Percentiles rank a stretch among this genome's conserved stretches.
Conservation (phyloP, 2,888 invertebrate genomes). For the Cremastobaeus sp. region DNA sequence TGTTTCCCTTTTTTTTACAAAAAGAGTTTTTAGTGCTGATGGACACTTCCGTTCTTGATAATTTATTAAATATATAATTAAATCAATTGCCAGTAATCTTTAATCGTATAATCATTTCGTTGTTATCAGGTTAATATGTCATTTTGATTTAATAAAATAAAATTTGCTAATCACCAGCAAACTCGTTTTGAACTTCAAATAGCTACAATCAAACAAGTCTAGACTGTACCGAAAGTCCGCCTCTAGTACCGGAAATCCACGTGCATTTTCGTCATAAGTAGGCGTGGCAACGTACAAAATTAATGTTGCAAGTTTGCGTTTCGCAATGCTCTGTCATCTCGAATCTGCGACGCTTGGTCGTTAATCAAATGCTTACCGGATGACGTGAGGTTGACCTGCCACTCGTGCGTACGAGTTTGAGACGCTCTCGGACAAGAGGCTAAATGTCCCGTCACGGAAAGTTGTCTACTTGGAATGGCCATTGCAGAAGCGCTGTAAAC, state of each 20-base stretch:
- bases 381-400: constrained; percentile 76
- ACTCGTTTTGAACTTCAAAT: constrained; percentile 38
- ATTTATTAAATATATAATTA: no score
- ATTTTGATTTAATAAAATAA: no score
- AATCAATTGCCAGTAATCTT: no score
- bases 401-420: constrained; percentile 72
- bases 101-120: no score
- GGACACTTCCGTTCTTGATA: no score
- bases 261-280: constrained; percentile 44
- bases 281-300: constrained; percentile 44
- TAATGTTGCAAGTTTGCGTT: constrained; percentile 52
- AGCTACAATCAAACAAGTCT: constrained; percentile 25
- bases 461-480: constrained; percentile 66
- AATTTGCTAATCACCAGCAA: constrained; percentile 20
- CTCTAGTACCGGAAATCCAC: constrained; percentile 2
- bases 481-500: constrained; percentile 74
- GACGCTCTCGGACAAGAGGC: constrained; percentile 75
- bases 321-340: constrained; percentile 44
- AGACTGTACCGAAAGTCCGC: constrained; percentile 19
- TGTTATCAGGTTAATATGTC: no score
- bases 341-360: constrained; percentile 28
- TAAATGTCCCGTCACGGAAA: constrained; percentile 74
- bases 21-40: no score
- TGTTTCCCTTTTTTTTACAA: no score
- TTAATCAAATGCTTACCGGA: constrained; percentile 69